Base-by-base conservation (phyloP, 2,888 invertebrate genomes). In the Notodromas monacha region DNA sequence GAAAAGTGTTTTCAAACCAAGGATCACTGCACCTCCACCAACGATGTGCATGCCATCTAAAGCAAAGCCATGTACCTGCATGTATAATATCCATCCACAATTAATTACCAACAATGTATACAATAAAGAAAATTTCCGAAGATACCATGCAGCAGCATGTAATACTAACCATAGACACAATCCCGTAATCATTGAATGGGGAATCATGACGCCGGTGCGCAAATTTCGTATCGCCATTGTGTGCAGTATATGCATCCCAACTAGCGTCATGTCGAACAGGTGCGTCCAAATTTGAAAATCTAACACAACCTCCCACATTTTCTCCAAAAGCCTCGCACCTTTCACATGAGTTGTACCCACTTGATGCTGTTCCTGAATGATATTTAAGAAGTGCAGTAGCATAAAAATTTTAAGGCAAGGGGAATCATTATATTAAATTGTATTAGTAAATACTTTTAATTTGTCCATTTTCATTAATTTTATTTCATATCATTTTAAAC, bases 1-100 rank as follows among this genome's bases (percentile, higher is more conserved):
- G 21, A 21, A 21, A 21, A 21, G 21, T 21, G 21, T 21, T 21
- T 21, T 21, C 21, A 21, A 21, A 21, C 21, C 21, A 21, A 21
- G 21, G 21, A 21, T 21, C 21, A 21, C 21, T 21, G 21, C 21
- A 21, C 21, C 21, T 21, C 21, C 21, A 21, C 21, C 21, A 21
- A 21, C 21, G 21, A 21, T 21, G 21, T 21, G 21, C 21, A 21
- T 21, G 21, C 21, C 21, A 21, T 21, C 21, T 21, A 21, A 21
- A 21, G 21, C 21, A 21, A 21, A 21, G 21, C 21, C 21, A 21
- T 21, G 21, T 21, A 21, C 21, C 21, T 21, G 21, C 21, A 21
- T 21, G 21, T 21, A 21, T 21, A 21, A 21, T 21, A 21, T 21
- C 21, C 21, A 21, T 21, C 21, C 21, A 21, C 21, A 21, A 21